phyloP scores from a whole-genome alignment of 1,140 invertebrate species.

The Arctopsyche grandis region DNA sequence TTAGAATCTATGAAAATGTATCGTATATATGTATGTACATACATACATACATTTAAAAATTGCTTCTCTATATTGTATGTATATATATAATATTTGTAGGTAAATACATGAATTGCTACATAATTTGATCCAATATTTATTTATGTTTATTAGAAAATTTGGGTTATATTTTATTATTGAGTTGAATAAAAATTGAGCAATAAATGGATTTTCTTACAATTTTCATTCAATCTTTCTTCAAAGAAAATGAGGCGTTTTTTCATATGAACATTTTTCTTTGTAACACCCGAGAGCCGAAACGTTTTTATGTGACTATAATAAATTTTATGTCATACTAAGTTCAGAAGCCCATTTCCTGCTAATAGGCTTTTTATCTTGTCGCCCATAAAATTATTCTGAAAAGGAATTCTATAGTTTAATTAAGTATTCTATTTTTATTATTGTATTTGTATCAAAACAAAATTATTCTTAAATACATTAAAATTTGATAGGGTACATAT shows the following conservation, averaged over 20 bases:
- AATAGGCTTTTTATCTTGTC: constrained; percentile 9
- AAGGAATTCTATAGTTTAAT: no score
- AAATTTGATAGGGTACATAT: no score
- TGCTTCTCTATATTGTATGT: background rate
- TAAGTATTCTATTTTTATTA: no score
- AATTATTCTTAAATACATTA: no score
- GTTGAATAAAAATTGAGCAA: no score
- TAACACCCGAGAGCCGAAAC: background rate
- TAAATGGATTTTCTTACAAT: no score
- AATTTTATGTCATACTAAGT: background rate
- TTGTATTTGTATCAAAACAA: no score
- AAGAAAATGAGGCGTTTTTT: background rate
- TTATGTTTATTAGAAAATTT: no score
- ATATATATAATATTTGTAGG: background rate
- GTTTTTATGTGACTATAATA: background rate
- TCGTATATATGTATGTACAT: background rate
- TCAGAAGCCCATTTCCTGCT: constrained; percentile 1
- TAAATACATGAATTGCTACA: background rate
- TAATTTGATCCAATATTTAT: no score
- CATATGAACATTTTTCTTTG: constrained; percentile 1
- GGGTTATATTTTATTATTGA: no score
- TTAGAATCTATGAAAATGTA: background rate
- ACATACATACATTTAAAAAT: background rate
- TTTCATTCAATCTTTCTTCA: background rate
- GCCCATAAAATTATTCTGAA: constrained; percentile 3